A percentile compares a stretch with the other conserved stretches of the same genome.
Conservation (phyloP, 2,797 vertebrate genomes). For the Ispidina lecontei region DNA sequence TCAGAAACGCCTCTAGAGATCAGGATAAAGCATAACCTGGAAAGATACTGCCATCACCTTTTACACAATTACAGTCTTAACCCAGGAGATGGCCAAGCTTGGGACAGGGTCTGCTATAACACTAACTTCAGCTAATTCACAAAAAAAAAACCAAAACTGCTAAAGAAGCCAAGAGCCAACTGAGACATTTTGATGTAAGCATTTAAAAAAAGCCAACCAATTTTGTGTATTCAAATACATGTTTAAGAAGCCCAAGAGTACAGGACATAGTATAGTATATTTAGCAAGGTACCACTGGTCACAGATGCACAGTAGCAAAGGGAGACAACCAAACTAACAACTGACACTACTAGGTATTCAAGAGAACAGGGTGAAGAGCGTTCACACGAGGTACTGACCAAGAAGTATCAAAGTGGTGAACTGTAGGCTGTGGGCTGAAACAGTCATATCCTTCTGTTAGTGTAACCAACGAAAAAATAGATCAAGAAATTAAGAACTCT, state of each 20-base stretch:
- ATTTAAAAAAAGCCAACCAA: background rate
- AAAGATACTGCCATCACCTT: background rate
- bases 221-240: background rate
- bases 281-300: background rate
- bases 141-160: background rate
- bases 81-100: background rate
- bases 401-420: background rate
- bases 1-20: background rate
- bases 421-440: background rate
- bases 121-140: background rate
- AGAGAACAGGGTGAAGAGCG: background rate
- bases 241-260: background rate
- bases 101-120: background rate
- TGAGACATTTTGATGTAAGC: background rate
- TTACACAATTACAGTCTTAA: background rate
- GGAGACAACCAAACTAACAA: background rate
- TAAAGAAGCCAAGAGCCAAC: background rate
- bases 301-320: background rate
- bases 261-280: background rate
- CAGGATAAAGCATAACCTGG: background rate
- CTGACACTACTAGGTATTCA: fast-evolving
- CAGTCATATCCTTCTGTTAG: background rate
- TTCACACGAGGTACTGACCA: fast-evolving
- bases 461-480: background rate
- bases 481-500: background rate